Conservation (phyloP, 2,113 vertebrate genomes). For the Polypterus bichir region DNA sequence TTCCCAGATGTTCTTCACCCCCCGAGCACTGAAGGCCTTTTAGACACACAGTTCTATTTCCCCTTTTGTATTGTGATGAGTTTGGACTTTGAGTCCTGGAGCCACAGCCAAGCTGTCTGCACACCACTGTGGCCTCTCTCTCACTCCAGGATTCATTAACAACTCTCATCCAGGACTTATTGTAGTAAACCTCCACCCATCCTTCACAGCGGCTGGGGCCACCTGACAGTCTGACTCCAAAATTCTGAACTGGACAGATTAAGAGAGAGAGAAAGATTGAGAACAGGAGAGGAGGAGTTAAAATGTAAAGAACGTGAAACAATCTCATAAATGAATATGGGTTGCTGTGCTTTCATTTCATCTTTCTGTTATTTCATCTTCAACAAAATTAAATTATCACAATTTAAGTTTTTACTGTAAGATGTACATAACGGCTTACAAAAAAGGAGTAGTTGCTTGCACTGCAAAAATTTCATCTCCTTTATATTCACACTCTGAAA, state of each 20-base stretch:
- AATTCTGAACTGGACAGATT: background rate
- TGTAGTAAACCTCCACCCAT: conserved; percentile 2
- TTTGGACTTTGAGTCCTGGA: background rate
- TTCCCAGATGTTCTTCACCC: no score
- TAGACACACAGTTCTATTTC: conserved; percentile 5
- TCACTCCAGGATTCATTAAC: conserved; percentile 1
- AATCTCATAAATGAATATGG: no score
- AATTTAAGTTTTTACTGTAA: no score
- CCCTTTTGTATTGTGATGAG: conserved; percentile 1
- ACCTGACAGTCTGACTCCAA: background rate
- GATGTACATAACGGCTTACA: no score
- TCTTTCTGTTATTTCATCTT: no score
- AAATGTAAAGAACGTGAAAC: no score
- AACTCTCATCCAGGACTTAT: conserved; percentile 10
- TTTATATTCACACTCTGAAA: no score
- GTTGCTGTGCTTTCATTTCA: no score
- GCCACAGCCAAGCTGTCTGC: conserved; percentile 6
- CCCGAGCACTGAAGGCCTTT: background rate
- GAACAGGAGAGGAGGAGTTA: background rate
- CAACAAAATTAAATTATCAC: no score
- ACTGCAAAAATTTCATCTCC: no score
- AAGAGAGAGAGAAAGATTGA: background rate
- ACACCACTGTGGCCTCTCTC: conserved; percentile 6
- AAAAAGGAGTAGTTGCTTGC: no score
- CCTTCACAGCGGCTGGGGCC: conserved; percentile 14